Evolutionary conservation across 2,797 vertebrate genomes (phyloP), one percentile per base, ranked within the genome.

Genomic region (Argya squamiceps): DNA sequence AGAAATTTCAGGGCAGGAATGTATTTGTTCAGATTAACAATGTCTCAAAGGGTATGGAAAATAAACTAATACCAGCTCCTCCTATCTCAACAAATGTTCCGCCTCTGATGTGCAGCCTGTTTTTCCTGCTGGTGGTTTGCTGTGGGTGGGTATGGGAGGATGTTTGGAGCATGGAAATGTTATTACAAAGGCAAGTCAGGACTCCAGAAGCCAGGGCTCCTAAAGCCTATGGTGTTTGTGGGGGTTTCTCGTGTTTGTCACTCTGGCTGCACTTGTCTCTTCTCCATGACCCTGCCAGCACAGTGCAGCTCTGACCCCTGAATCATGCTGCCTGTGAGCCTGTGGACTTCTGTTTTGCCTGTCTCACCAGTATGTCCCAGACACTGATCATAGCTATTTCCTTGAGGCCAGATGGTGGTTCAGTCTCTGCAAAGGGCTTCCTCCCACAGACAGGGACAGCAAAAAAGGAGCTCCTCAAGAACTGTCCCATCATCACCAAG

Each of bases 51-150:
- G 17, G 15, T 58, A 69, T 49, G 27, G 69, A 71, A 90, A 84
- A 71, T 60, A 11, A 93, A 70, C 22, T 80, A 17, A 32, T 3
- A 23, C 82, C 47, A 83, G 36, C 44, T 84, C 37, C 37, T 91
- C 53, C 50, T 83, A 34, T 30, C 62, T 63, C 47, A 34, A 15
- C 37, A 67, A 73, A 75, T 64, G 29, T 52, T 85, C 34, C 59
- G 22, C 15, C 15, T 88, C 71, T 70, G 37, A 71, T 37, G 30
- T 55, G 56, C 49, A 78, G 58, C 76, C 44, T 85, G 56, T 65
- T 96, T 85, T 88, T 91, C 58, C 75, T 85, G 52, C 68, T 89
- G 44, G 60, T 75, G 58, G 37, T 49, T 94, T 79, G 59, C 39
- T 83, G 59, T 69, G 37, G 49, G 27, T 77, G 47, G 27, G 30